Evolutionary conservation across 2,888 invertebrate species (phyloP).

Genomic region (Aspidapion aeneum): DNA sequence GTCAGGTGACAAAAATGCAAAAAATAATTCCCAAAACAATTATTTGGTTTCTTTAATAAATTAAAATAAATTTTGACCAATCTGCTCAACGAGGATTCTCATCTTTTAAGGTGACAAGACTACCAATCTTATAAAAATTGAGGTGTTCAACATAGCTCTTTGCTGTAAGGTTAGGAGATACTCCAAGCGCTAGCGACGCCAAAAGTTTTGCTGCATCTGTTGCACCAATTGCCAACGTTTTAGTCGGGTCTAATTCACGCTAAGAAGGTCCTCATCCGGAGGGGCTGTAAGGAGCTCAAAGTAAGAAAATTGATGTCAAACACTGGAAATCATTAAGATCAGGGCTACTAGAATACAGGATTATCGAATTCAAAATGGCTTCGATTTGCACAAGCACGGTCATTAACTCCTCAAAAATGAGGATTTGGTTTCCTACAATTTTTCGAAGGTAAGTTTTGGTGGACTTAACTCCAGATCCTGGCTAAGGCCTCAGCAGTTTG

Average conservation of each 20-base stretch:
- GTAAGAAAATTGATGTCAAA: not conserved
- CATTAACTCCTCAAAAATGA: no score
- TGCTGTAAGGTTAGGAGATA: not conserved
- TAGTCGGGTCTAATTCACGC: not conserved
- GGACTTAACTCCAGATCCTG: conserved; percentile 1
- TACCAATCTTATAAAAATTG: not conserved
- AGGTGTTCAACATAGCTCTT: not conserved
- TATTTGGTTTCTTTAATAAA: no score
- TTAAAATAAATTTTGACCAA: not conserved
- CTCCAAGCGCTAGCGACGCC: no score
- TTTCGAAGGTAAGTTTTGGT: not conserved
- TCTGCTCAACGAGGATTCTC: not conserved
- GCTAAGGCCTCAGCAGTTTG: not conserved
- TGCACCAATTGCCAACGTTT: not conserved
- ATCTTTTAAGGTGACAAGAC: not conserved
- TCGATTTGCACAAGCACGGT: no score
- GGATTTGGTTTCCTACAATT: no score
- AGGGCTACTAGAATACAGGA: not conserved
- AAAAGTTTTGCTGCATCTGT: no score
- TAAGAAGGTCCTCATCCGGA: not conserved
- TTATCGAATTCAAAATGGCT: not conserved
- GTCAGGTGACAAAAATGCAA: no score
- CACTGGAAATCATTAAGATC: not conserved
- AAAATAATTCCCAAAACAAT: no score
- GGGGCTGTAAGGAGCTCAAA: not conserved